Evolutionary conservation across 2,113 vertebrate species (phyloP).

Genomic region (Polyodon spathula): DNA sequence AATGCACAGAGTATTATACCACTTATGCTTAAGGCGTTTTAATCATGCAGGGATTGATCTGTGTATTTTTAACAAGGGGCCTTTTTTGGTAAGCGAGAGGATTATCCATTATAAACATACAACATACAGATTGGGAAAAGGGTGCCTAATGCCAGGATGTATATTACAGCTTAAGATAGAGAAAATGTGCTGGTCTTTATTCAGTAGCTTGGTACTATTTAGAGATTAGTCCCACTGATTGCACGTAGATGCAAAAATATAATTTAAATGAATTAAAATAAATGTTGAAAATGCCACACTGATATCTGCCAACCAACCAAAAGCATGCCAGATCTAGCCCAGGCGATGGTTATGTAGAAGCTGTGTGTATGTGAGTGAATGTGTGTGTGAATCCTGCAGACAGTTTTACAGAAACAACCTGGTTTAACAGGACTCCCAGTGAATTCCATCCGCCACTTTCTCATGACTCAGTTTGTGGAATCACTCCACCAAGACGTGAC

Average conservation of each 20-base stretch:
- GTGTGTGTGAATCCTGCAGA: neutral
- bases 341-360: no score
- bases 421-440: neutral
- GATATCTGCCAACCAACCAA: no score
- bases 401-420: neutral
- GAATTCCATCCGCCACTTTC: neutral
- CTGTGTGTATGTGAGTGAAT: neutral
- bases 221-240: no score
- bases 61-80: constrained; percentile 14
- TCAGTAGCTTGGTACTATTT: no score
- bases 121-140: constrained; percentile 12
- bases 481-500: neutral
- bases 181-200: constrained; percentile 10
- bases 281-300: no score
- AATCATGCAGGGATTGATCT: constrained; percentile 14
- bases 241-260: no score
- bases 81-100: constrained; percentile 17
- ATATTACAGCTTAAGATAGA: constrained; percentile 20
- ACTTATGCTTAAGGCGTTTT: constrained; percentile 14
- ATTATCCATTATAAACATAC: constrained; percentile 23
- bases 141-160: constrained; percentile 14
- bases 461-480: no score
- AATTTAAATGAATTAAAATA: no score
- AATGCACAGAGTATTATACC: neutral
- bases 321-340: no score